Conservation (phyloP, 2,797 vertebrate genomes). For the Sebastes umbrosus region DNA sequence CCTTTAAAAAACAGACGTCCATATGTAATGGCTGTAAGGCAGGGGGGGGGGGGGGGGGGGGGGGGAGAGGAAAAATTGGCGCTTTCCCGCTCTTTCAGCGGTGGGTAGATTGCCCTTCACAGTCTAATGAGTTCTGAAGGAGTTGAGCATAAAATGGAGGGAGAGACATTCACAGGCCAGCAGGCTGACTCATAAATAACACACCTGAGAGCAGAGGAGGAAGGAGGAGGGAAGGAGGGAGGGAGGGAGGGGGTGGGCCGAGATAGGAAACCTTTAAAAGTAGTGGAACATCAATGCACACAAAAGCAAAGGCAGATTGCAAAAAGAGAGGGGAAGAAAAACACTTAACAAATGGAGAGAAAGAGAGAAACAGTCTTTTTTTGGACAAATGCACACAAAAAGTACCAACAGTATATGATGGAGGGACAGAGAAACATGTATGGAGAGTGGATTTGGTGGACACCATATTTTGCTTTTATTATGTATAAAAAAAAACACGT, state of each 20-base stretch:
- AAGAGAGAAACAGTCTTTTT: background rate
- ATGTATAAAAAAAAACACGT: background rate
- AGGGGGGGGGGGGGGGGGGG: background rate
- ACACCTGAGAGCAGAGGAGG: constrained; percentile 64
- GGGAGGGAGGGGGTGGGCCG: background rate
- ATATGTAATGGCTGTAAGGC: constrained; percentile 40
- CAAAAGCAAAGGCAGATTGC: constrained; percentile 15
- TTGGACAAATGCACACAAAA: background rate
- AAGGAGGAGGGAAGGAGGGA: background rate
- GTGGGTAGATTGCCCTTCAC: constrained; percentile 76
- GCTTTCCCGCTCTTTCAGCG: constrained; percentile 51
- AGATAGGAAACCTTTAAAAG: constrained; percentile 54
- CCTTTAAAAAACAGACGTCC: constrained; percentile 37
- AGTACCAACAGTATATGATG: background rate
- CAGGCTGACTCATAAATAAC: constrained; percentile 75
- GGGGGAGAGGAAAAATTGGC: constrained; percentile 36
- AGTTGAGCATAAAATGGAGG: constrained; percentile 72
- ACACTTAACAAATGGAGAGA: background rate
- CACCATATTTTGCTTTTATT: background rate
- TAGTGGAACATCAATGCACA: constrained; percentile 39
- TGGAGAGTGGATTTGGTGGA: background rate
- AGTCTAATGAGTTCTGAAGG: constrained; percentile 78
- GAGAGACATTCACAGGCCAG: constrained; percentile 69
- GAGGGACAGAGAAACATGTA: background rate
- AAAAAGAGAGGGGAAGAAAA: background rate